Base-by-base conservation (phyloP, 2,113 vertebrate genomes). In the Ceuthmochares aereus region DNA sequence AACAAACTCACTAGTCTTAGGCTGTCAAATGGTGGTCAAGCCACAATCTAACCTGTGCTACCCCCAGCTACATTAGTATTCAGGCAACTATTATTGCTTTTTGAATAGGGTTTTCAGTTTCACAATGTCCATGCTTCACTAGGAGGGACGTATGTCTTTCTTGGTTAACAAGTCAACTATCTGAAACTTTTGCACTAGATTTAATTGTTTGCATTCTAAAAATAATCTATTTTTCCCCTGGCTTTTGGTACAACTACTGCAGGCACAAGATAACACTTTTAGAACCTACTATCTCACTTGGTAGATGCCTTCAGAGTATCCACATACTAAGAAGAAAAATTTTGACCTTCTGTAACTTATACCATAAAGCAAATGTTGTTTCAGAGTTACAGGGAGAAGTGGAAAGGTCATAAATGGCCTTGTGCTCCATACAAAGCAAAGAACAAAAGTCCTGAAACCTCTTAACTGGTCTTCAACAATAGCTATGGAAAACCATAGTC, bases 391-490 rank as follows among this genome's bases (percentile, higher is more conserved):
- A 83, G 43, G 13, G 62, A 85, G 23, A 83, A 93, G 45, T 62
- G 25, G 67, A 88, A 93, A 92, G 37, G 49, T 87, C 30, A 58
- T 52, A 72, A 10, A 34, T 43, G 32, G 88, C n/a, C 56, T 56
- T 56, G 34, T 87, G 40, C 34, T 89, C 51, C 74, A 63, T 18
- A 47, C 30, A 64, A 86, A 95, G 34, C 34, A 69, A 87, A 91
- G 72, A 76, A 88, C 76, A 94, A 95, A 93, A 55, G 59, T 85
- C 42, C 34, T 86, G 67, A 92, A 88, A 86, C 17, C 19, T 19
- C 22, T 93, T 86, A 83, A 54, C 21, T 54, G 27, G 42, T 13
- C 58, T 91, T 91, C 90, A 93, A 91, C 68, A 95, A 93, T 90
- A 92, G 60, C 72, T 67, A 29, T 78, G 94, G 88, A 92, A 92